Percentiles rank a stretch among this genome's conserved stretches.
Evolutionary conservation across 2,888 invertebrate species (phyloP).

Genomic region (Melikaiella ostensackeni): DNA sequence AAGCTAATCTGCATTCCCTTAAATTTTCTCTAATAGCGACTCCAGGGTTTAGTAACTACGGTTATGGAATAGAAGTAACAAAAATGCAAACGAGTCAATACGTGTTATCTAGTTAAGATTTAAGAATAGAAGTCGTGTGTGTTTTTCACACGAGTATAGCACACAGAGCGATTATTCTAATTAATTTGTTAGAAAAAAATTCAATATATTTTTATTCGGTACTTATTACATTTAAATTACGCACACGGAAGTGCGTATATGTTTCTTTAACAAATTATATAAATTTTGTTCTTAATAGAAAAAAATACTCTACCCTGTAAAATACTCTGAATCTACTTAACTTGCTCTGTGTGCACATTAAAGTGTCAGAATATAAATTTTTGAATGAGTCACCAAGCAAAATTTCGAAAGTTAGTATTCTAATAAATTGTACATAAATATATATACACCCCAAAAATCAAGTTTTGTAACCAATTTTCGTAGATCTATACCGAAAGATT

Average conservation of each 20-base stretch:
- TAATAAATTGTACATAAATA: slow-evolving; percentile 18
- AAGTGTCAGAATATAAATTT: neutral
- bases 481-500: slow-evolving; percentile 12
- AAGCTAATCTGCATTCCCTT: slow-evolving; percentile 42
- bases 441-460: slow-evolving; percentile 27
- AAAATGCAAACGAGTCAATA: slow-evolving; percentile 39
- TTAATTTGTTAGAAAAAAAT: slow-evolving; percentile 5
- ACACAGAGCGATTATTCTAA: slow-evolving; percentile 25
- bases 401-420: slow-evolving; percentile 6
- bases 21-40: neutral
- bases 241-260: neutral
- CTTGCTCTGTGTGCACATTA: slow-evolving; percentile 28
- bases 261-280: neutral
- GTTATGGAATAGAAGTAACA: slow-evolving; percentile 36
- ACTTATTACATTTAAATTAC: no score
- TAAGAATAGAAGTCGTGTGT: slow-evolving; percentile 11
- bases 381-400: neutral
- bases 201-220: neutral
- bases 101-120: slow-evolving; percentile 23
- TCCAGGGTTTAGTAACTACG: slow-evolving; percentile 21
- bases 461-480: slow-evolving; percentile 25
- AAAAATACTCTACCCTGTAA: slow-evolving; percentile 18
- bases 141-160: neutral
- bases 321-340: slow-evolving; percentile 11
- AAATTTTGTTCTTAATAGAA: neutral